A percentile compares a stretch with the other conserved stretches of the same genome.
Evolutionary conservation across 2,888 invertebrate species (phyloP).

Genomic region (Balanococcus diminutus): DNA sequence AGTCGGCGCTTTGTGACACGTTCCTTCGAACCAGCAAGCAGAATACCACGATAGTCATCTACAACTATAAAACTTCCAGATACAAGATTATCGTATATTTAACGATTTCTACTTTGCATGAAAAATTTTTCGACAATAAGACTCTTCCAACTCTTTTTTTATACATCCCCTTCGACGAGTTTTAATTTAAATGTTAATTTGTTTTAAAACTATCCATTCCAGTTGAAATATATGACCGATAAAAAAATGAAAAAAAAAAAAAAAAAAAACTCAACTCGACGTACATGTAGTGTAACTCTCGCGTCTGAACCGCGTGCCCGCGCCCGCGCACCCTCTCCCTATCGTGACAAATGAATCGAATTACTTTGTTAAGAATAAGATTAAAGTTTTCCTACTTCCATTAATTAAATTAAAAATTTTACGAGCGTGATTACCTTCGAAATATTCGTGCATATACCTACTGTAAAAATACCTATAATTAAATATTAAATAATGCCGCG

Average conservation of each 20-base stretch:
- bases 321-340: not conserved
- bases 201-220: slow-evolving; percentile 27
- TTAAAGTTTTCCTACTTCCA: not conserved
- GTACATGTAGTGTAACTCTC: too few species aligned
- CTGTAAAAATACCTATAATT: not conserved
- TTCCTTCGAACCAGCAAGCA: slow-evolving; percentile 36
- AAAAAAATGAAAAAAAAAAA: too few species aligned
- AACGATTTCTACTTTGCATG: slow-evolving; percentile 36
- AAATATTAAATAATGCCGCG: too few species aligned
- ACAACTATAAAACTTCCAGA: slow-evolving; percentile 43
- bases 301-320: not conserved
- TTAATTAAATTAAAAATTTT: slow-evolving; percentile 3
- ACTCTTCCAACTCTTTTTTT: not conserved
- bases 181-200: slow-evolving; percentile 53
- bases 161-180: slow-evolving; percentile 29
- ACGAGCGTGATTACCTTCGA: slow-evolving; percentile 18
- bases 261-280: too few species aligned
- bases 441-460: slow-evolving; percentile 2
- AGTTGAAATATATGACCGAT: not conserved
- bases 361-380: slow-evolving; percentile 8
- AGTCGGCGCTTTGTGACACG: slow-evolving; percentile 53
- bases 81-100: slow-evolving; percentile 50
- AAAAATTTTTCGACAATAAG: slow-evolving; percentile 12
- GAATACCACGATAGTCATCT: slow-evolving; percentile 43
- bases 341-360: not conserved